Percentiles rank a stretch among this genome's conserved stretches.
Conservation (phyloP, 2,797 vertebrate genomes). For the Thaleichthys pacificus region DNA sequence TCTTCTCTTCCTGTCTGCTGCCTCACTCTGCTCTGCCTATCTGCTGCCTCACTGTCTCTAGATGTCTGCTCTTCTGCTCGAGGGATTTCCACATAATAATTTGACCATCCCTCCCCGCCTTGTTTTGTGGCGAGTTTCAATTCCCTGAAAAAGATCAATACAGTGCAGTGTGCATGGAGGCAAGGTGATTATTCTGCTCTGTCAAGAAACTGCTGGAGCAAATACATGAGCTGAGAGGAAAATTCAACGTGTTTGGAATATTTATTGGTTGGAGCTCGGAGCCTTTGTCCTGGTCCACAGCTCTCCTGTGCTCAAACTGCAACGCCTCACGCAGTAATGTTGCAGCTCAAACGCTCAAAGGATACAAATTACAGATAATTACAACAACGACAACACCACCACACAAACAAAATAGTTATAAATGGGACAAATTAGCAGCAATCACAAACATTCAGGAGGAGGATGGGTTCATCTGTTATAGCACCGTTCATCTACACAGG, state of each 20-base stretch:
- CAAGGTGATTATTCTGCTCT: conserved; percentile 71
- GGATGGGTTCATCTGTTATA: conserved; percentile 30
- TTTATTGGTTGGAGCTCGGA: conserved; percentile 52
- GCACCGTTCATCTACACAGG: conserved; percentile 47
- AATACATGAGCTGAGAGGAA: conserved; percentile 65
- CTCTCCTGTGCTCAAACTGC: conserved; percentile 11
- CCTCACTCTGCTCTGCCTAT: not conserved
- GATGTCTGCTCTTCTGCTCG: conserved; percentile 57
- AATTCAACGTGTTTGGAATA: conserved; percentile 59
- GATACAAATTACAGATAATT: conserved; percentile 57
- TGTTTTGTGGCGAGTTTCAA: conserved; percentile 69
- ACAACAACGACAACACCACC: conserved; percentile 28
- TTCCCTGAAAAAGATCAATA: conserved; percentile 69
- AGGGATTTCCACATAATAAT: conserved; percentile 69
- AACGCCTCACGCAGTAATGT: conserved; percentile 27
- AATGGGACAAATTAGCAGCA: conserved; percentile 30
- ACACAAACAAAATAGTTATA: conserved; percentile 9
- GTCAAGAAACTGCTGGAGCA: conserved; percentile 68
- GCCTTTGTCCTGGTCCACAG: conserved; percentile 41
- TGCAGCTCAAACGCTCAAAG: conserved; percentile 28
- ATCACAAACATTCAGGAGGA: not conserved
- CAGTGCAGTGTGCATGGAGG: conserved; percentile 48
- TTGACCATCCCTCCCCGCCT: conserved; percentile 62
- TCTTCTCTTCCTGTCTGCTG: not conserved
- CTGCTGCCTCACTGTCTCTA: conserved; percentile 16